A percentile compares a stretch with the other conserved stretches of the same genome.
phyloP scores from a whole-genome alignment of 1,140 invertebrate genomes.

The Seison nebaliae region DNA sequence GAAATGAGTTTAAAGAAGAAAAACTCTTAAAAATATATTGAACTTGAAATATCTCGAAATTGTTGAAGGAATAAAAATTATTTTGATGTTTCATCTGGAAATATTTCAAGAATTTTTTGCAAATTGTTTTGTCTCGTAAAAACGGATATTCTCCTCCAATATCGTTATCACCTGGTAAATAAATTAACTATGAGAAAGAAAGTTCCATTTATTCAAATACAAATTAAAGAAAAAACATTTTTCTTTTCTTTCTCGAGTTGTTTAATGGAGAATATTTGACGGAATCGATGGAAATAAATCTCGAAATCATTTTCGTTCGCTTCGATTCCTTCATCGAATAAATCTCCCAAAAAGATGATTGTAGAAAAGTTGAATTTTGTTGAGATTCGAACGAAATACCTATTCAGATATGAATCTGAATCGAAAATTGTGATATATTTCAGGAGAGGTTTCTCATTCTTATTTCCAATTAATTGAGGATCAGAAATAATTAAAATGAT shows the following conservation, averaged over 20 bases:
- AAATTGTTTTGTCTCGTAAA: constrained; percentile 40
- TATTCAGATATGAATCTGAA: constrained; percentile 49
- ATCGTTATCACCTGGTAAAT: constrained; percentile 72
- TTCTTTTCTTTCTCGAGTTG: constrained; percentile 16
- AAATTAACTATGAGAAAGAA: constrained; percentile 41
- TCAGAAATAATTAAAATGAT: constrained; percentile 64
- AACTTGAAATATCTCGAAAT: constrained; percentile 39
- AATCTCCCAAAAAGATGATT: constrained; percentile 61
- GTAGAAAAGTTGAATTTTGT: constrained; percentile 49
- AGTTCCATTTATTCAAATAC: constrained; percentile 5
- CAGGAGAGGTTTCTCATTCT: constrained; percentile 36
- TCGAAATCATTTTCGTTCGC: constrained; percentile 38
- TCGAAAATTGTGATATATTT: constrained; percentile 41
- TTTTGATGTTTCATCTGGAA: too few species aligned
- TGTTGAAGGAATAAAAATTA: not conserved
- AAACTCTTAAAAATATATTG: too few species aligned
- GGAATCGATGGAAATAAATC: constrained; percentile 20
- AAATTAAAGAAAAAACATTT: constrained; percentile 31
- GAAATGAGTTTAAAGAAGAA: too few species aligned
- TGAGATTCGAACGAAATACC: constrained; percentile 45
- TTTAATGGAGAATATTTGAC: constrained; percentile 18
- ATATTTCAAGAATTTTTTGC: constrained; percentile 45
- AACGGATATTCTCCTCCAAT: constrained; percentile 60
- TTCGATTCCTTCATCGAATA: constrained; percentile 65
- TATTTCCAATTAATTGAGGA: constrained; percentile 56